Evolutionary conservation across 2,888 invertebrate species (phyloP).

Genomic region (Drosophila colorata): DNA sequence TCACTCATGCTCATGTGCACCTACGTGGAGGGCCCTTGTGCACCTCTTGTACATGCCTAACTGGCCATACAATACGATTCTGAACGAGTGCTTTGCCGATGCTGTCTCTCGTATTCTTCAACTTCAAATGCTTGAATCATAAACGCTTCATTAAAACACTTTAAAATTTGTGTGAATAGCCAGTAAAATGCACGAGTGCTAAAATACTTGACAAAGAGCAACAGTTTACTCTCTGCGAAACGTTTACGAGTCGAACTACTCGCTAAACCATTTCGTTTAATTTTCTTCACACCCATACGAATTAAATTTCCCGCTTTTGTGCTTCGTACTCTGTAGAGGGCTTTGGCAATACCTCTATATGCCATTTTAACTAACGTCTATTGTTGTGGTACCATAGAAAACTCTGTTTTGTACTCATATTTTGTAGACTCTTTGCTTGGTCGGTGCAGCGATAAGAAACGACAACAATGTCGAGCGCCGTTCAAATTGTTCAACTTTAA

Average conservation of each 20-base stretch:
- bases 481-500: constrained; percentile 40
- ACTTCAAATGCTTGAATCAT: not conserved
- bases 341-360: not conserved
- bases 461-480: constrained; percentile 29
- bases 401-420: not conserved
- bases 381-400: not conserved
- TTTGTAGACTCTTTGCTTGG: constrained; percentile 1
- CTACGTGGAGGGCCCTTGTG: not conserved
- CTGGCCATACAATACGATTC: not conserved
- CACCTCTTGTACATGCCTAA: not conserved
- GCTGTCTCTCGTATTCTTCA: not conserved
- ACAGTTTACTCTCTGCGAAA: too few species aligned
- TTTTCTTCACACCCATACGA: not conserved
- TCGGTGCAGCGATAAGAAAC: constrained; percentile 26
- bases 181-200: too few species aligned
- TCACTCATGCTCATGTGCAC: not conserved
- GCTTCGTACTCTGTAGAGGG: not conserved
- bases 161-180: too few species aligned
- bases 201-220: too few species aligned
- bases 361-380: not conserved
- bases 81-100: not conserved
- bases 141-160: not conserved
- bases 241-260: not conserved
- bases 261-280: not conserved
- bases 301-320: not conserved